These are phyloP conservation scores for Heteromormyrus szaboi DNA, from an alignment of 2,797 vertebrate species.

Conservation along the genomic window DNA sequence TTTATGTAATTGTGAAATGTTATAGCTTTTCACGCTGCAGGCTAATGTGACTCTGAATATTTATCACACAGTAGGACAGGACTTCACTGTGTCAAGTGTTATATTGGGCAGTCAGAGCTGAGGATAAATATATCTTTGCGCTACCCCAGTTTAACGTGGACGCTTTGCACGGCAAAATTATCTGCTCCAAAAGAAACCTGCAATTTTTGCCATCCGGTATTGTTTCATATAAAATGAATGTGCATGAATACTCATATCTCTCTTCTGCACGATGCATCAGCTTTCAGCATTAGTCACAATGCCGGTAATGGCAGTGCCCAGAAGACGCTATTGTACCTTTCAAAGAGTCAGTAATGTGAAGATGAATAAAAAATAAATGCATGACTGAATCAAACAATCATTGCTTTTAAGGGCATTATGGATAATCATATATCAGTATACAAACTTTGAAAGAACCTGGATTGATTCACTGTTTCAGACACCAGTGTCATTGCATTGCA, in stretches of 20 bases:
- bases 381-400: neutral
- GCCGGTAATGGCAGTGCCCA: neutral
- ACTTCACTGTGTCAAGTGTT: neutral
- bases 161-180: neutral
- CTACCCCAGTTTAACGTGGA: neutral
- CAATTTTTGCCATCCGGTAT: neutral
- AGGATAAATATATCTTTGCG: neutral
- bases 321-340: neutral
- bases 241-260: neutral
- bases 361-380: neutral
- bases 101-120: neutral
- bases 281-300: slow-evolving; percentile 4
- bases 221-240: neutral
- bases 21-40: neutral
- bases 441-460: neutral
- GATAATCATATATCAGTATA: neutral
- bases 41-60: neutral
- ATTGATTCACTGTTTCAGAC: neutral
- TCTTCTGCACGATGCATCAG: neutral
- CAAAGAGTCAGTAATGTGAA: neutral
- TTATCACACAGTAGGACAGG: neutral
- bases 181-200: neutral
- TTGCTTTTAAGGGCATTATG: neutral
- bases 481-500: neutral
- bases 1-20: slow-evolving; percentile 1